Base-by-base conservation (phyloP, 2,113 vertebrate species). In the Oncorhynchus tshawytscha region DNA sequence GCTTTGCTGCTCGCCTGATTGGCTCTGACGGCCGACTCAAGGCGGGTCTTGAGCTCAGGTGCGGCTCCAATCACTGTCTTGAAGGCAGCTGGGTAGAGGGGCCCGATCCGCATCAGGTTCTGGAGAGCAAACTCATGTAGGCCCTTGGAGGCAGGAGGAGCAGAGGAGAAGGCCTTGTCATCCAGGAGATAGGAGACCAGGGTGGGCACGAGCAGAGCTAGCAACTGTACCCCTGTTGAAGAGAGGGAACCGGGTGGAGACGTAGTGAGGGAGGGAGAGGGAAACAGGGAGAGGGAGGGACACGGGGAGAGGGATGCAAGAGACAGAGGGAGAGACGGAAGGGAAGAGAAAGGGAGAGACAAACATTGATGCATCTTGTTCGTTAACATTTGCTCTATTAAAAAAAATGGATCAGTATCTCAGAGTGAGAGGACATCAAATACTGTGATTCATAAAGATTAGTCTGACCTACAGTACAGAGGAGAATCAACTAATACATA, bases 91-190 rank as follows among this genome's bases (percentile, higher is more conserved):
- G 98, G 97, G 81, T 99, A 99, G 72, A 97, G 94, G 24, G 98
- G 98, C 18, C 98, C 98, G 68, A 99, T 99, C 62, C 94, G 96
- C 96, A 99, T 99, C 80, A 99, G 91, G 85, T 97, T 96, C 88
- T 99, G 97, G 70, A 99, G 96, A 67, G 97, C 96, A 88, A 98
- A 98, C 75, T 99, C 96, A 0, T 99, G 98, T 80, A 99, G 95
- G 78, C 93, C 94, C 87, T 93, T 96, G 76, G 97, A 98, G 81
- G 91, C 81, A 57, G 93, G 78, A 45, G 93, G 84, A 18, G 96
- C 96, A 24, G 95, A 95, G 73, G 93, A 93, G 88, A 97, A 95
- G 76, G 95, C 92, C 27, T 95, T 95, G 87, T 97, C 97, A 87
- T 98, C 96, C 92, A 99, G 89, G 83, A 99, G 94, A 82, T 99